These are phyloP conservation scores for Cinara cedri DNA, from an alignment of 2,888 invertebrate species.

Conservation along the genomic window DNA sequence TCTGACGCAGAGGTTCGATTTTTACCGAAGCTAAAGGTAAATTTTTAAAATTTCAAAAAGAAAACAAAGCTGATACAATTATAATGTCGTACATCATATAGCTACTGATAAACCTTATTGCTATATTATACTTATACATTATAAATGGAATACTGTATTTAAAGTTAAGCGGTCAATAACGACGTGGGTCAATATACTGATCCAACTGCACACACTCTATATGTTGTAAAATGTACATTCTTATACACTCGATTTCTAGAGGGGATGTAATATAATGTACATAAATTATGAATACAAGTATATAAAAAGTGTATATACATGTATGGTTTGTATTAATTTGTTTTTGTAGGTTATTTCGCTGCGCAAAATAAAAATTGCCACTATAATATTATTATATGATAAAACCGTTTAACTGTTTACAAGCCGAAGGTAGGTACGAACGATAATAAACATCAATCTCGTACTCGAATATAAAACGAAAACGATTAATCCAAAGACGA, in stretches of 20 bases:
- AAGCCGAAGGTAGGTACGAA: no score
- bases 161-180: conserved; percentile 21
- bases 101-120: no score
- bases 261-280: neutral
- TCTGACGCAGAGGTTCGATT: no score
- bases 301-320: conserved; percentile 16
- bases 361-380: conserved; percentile 28
- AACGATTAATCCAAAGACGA: conserved; percentile 23
- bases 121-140: no score
- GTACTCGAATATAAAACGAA: conserved; percentile 4
- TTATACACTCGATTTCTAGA: neutral
- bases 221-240: neutral
- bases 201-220: neutral
- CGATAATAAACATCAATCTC: neutral
- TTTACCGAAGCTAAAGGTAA: no score
- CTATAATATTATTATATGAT: neutral
- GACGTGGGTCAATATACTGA: conserved; percentile 51
- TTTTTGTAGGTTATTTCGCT: conserved; percentile 43
- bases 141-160: neutral
- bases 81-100: no score
- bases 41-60: no score
- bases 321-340: neutral
- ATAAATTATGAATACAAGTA: neutral
- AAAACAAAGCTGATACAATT: no score
- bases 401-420: neutral